Percentiles rank a stretch among this genome's conserved stretches.
These are phyloP conservation scores for Papilio aristodemus DNA, from an alignment of 1,140 invertebrate genomes.

Conservation along the genomic window DNA sequence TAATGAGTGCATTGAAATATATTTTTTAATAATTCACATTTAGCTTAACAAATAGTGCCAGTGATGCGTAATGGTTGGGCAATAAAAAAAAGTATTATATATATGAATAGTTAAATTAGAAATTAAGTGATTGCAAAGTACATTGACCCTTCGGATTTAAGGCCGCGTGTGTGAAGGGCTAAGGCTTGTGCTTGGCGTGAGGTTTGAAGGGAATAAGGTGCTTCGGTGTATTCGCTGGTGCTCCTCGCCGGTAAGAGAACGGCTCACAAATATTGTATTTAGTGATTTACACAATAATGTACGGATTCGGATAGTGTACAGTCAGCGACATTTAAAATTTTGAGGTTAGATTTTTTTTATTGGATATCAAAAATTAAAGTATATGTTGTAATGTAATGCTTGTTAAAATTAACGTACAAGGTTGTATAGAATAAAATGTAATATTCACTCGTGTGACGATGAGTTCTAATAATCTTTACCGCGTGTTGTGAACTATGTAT, in stretches of 20 bases:
- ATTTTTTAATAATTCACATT: slow-evolving; percentile 68
- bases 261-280: slow-evolving; percentile 24
- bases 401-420: background rate
- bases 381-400: background rate
- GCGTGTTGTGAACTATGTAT: background rate
- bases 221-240: slow-evolving; percentile 55
- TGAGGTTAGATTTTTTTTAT: background rate
- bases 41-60: slow-evolving; percentile 60
- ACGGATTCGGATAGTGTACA: background rate
- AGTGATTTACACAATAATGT: slow-evolving; percentile 14
- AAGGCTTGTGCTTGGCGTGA: slow-evolving; percentile 41
- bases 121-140: slow-evolving; percentile 59
- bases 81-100: slow-evolving; percentile 67
- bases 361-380: background rate
- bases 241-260: slow-evolving; percentile 38
- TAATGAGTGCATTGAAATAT: slow-evolving; percentile 49
- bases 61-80: slow-evolving; percentile 52
- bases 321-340: background rate
- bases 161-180: slow-evolving; percentile 17
- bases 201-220: slow-evolving; percentile 41
- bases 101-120: slow-evolving; percentile 53
- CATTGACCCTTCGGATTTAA: slow-evolving; percentile 36
- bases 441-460: no score
- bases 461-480: background rate
- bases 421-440: no score